Evolutionary conservation across 2,888 invertebrate species (phyloP).

Genomic region (Monopis laevigella): DNA sequence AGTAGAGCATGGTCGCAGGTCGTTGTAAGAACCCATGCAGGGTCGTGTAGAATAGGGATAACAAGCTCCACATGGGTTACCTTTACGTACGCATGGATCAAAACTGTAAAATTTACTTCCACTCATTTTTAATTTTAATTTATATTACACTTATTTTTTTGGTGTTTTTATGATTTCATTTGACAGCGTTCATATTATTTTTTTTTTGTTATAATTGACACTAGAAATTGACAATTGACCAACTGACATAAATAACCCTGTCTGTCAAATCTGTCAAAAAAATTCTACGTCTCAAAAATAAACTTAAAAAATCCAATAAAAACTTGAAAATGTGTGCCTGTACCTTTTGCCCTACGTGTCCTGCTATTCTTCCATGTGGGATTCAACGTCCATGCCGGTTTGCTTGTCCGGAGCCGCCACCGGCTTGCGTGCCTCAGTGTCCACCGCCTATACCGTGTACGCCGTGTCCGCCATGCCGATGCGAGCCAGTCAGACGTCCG

Average conservation of each 20-base stretch:
- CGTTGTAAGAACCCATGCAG: slow-evolving; percentile 40
- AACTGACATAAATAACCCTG: no score
- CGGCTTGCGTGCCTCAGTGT: slow-evolving; percentile 45
- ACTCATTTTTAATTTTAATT: slow-evolving; percentile 38
- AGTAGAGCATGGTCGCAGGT: slow-evolving; percentile 41
- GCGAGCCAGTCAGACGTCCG: slow-evolving; percentile 38
- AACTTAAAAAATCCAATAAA: no score
- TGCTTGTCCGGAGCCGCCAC: slow-evolving; percentile 42
- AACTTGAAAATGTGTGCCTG: slow-evolving; percentile 10
- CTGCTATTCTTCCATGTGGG: slow-evolving; percentile 49
- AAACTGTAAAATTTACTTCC: slow-evolving; percentile 56
- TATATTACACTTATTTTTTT: no score
- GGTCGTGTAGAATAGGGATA: slow-evolving; percentile 51
- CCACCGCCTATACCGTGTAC: slow-evolving; percentile 49
- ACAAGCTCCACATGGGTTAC: slow-evolving; percentile 50
- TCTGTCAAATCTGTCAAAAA: no score
- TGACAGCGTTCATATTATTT: no score
- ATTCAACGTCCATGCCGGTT: slow-evolving; percentile 26
- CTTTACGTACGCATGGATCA: slow-evolving; percentile 49
- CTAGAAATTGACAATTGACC: no score
- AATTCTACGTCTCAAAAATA: no score
- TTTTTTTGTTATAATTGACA: no score
- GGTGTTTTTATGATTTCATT: no score
- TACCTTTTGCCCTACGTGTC: slow-evolving; percentile 44
- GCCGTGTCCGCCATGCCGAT: slow-evolving; percentile 49